These are phyloP conservation scores for Mycogona germanica DNA, from an alignment of 2,888 invertebrate species.

Conservation along the genomic window DNA sequence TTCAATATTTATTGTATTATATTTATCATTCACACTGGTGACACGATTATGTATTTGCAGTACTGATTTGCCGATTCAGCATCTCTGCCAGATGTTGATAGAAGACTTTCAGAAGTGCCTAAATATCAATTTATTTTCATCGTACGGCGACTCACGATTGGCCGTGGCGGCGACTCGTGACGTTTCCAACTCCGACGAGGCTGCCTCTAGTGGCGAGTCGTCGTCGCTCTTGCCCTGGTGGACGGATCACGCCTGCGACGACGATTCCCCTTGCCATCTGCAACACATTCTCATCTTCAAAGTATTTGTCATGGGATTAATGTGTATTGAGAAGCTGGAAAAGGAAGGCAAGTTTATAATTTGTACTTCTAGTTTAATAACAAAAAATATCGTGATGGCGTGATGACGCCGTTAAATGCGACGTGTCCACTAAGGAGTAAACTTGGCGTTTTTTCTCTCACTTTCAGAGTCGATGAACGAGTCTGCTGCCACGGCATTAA, in stretches of 20 bases:
- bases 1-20: neutral
- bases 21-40: no score
- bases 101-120: conserved; percentile 16
- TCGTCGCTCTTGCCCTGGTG: no score
- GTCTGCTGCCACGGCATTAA: conserved; percentile 70
- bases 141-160: neutral
- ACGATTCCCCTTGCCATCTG: conserved; percentile 39
- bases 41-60: no score
- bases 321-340: conserved; percentile 63
- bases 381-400: neutral
- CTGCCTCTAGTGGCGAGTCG: no score
- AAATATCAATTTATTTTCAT: neutral
- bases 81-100: conserved; percentile 9
- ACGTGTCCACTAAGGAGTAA: neutral
- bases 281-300: conserved; percentile 60
- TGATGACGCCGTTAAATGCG: neutral
- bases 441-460: neutral
- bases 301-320: conserved; percentile 64
- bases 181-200: neutral
- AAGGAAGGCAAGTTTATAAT: conserved; percentile 31
- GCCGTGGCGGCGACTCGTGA: neutral
- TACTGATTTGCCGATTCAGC: conserved; percentile 1
- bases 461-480: conserved; percentile 54
- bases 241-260: conserved; percentile 36
- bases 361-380: neutral